Evolutionary conservation across 2,888 invertebrate genomes (phyloP).

Genomic region (Prosapia bicincta): DNA sequence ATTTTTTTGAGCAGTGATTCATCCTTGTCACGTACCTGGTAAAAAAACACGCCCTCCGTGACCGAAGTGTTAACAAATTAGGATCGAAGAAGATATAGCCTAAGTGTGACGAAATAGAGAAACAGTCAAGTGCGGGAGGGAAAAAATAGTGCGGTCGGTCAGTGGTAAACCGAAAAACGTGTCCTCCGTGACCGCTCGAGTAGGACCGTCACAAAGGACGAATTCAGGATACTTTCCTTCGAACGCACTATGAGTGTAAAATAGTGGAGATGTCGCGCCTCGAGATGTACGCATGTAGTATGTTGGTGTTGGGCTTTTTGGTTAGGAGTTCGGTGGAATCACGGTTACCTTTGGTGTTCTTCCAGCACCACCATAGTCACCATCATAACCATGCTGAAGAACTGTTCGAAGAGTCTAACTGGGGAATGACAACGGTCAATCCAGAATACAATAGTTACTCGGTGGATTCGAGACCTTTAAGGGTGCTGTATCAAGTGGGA

Average conservation of each 20-base stretch:
- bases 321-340: background rate
- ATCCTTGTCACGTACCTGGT: background rate
- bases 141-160: background rate
- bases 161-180: background rate
- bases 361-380: constrained; percentile 14
- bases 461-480: constrained; percentile 40
- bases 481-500: constrained; percentile 71
- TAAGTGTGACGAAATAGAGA: background rate
- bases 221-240: background rate
- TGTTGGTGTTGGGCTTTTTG: constrained; percentile 8
- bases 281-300: background rate
- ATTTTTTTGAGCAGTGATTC: background rate
- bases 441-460: constrained; percentile 19
- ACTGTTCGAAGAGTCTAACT: constrained; percentile 4
- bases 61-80: background rate
- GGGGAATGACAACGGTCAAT: background rate
- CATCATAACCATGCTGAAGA: constrained; percentile 14
- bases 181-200: background rate
- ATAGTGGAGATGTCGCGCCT: background rate
- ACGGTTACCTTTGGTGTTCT: constrained; percentile 14
- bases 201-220: background rate
- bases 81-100: background rate
- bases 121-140: background rate
- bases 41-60: background rate
- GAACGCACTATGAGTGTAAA: background rate